These are phyloP conservation scores for Drosophila neotestacea DNA, from an alignment of 2,888 invertebrate genomes.

Conservation along the genomic window DNA sequence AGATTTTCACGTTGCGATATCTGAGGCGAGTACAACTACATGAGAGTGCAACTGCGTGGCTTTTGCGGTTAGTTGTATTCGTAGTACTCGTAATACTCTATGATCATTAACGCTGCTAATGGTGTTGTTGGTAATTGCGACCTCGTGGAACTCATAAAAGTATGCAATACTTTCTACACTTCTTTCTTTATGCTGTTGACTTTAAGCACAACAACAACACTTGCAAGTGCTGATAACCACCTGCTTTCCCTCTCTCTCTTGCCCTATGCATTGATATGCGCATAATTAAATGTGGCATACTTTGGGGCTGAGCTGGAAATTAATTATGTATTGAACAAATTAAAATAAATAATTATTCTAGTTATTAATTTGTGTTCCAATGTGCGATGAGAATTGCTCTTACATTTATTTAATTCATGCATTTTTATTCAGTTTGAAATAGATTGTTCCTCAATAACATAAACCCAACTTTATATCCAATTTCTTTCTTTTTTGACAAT, in stretches of 20 bases:
- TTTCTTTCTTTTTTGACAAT: too few relatives aligned
- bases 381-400: too few relatives aligned
- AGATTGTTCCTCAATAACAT: too few relatives aligned
- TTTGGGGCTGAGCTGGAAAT: slow-evolving; percentile 21
- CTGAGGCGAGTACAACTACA: slow-evolving; percentile 28
- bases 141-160: slow-evolving; percentile 2
- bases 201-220: slow-evolving; percentile 5
- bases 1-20: slow-evolving; percentile 70
- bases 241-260: neutral
- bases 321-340: slow-evolving; percentile 5
- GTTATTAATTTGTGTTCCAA: neutral
- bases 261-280: neutral
- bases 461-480: too few relatives aligned
- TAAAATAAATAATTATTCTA: neutral
- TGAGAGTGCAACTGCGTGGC: slow-evolving; percentile 45
- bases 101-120: slow-evolving; percentile 37
- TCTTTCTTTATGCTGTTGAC: neutral
- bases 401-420: too few relatives aligned
- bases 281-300: slow-evolving; percentile 32
- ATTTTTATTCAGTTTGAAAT: too few relatives aligned
- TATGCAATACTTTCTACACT: slow-evolving; percentile 5
- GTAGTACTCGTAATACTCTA: slow-evolving; percentile 26
- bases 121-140: slow-evolving; percentile 20
- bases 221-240: neutral
- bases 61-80: slow-evolving; percentile 39